These are phyloP conservation scores for Benitochromis conjunctus DNA, from an alignment of 2,113 vertebrate species.

Conservation along the genomic window DNA sequence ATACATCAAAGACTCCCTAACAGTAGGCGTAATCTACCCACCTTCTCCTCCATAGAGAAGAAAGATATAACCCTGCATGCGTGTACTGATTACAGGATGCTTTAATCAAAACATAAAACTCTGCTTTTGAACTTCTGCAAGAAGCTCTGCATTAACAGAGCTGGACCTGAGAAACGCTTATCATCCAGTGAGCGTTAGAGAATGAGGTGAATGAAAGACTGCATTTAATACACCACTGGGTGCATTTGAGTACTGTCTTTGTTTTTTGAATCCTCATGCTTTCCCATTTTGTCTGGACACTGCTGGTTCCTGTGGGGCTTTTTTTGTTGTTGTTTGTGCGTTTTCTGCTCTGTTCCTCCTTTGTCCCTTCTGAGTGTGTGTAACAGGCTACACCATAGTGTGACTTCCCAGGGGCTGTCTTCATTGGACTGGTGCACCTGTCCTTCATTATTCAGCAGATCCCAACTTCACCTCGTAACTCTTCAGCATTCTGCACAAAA, in stretches of 20 bases:
- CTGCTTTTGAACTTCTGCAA: neutral
- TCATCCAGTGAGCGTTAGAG: neutral
- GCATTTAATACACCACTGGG: neutral
- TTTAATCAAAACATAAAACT: neutral
- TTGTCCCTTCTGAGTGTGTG: neutral
- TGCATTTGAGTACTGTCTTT: neutral
- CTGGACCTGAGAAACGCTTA: neutral
- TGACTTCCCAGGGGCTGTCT: too few species aligned
- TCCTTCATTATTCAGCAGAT: too few species aligned
- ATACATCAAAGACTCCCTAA: neutral
- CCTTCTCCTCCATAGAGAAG: neutral
- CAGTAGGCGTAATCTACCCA: neutral
- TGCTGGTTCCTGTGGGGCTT: neutral
- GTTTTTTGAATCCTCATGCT: neutral
- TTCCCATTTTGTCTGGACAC: neutral
- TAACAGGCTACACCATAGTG: neutral
- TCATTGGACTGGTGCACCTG: too few species aligned
- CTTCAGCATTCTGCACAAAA: too few species aligned
- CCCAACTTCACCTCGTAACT: too few species aligned
- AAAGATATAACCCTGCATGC: neutral
- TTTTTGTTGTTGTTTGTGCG: neutral
- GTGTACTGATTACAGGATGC: neutral
- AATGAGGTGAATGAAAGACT: neutral
- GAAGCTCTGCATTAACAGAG: neutral
- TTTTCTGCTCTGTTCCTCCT: neutral